Percentiles rank a stretch among this genome's conserved stretches.
Evolutionary conservation across 2,888 invertebrate genomes (phyloP).

Genomic region (Conus canariensis): DNA sequence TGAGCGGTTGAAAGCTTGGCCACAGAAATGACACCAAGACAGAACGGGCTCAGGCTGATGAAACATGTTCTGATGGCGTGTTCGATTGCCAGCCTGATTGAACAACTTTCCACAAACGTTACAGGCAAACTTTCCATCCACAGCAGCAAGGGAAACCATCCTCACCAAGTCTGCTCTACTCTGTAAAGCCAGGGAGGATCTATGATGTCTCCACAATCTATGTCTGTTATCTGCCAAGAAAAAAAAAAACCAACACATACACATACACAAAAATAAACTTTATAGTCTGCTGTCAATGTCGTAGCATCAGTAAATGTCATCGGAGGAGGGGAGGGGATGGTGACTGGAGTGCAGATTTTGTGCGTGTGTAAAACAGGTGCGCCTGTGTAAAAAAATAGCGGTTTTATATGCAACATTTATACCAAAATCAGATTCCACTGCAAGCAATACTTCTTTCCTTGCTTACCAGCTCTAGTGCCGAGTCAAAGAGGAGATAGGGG

Average conservation of each 20-base stretch:
- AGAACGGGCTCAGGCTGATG: slow-evolving; percentile 2
- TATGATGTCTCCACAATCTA: slow-evolving; percentile 27
- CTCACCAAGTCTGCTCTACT: slow-evolving; percentile 30
- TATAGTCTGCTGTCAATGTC: neutral
- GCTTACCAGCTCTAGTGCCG: no score
- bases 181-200: slow-evolving; percentile 23
- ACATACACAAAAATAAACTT: neutral
- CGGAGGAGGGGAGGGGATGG: no score
- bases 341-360: no score
- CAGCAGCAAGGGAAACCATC: neutral
- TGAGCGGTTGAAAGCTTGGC: slow-evolving; percentile 37
- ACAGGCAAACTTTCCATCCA: slow-evolving; percentile 30
- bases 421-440: no score
- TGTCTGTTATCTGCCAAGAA: slow-evolving; percentile 31
- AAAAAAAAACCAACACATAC: neutral
- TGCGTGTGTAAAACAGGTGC: no score
- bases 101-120: slow-evolving; percentile 37
- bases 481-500: no score
- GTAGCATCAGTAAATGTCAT: no score
- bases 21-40: slow-evolving; percentile 42
- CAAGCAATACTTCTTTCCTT: no score
- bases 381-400: no score
- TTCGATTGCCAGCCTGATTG: slow-evolving; percentile 33
- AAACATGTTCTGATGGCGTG: slow-evolving; percentile 35
- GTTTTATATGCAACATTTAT: no score